These are phyloP conservation scores for Cosmopolites sordidus DNA, from an alignment of 2,888 invertebrate genomes.

Conservation along the genomic window DNA sequence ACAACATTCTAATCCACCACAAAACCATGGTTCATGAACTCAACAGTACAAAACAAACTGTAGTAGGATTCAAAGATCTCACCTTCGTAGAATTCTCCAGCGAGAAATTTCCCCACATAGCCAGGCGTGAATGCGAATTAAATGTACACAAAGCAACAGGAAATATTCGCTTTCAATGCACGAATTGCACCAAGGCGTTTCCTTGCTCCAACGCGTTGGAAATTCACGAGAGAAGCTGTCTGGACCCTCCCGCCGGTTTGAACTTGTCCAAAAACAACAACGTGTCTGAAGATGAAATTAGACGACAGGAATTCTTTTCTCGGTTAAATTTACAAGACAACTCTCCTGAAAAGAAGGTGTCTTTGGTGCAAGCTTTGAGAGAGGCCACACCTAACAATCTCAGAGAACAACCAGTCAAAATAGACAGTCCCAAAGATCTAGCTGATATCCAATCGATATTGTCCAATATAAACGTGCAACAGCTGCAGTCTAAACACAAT, in stretches of 20 bases:
- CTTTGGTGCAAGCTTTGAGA: conserved; percentile 6
- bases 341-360: conserved; percentile 47
- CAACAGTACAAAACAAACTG: conserved; percentile 47
- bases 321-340: conserved; percentile 73
- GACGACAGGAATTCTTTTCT: conserved; percentile 76
- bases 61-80: conserved; percentile 66
- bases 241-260: conserved; percentile 33
- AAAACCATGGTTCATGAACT: conserved; percentile 58
- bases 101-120: conserved; percentile 74
- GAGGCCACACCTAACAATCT: conserved; percentile 34
- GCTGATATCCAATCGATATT: conserved; percentile 84
- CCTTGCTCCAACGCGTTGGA: conserved; percentile 65
- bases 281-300: conserved; percentile 55
- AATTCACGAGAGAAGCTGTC: conserved; percentile 60
- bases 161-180: conserved; percentile 63
- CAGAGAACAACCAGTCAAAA: conserved; percentile 37
- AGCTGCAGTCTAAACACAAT: conserved; percentile 50
- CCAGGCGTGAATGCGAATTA: conserved; percentile 67
- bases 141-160: conserved; percentile 55
- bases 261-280: conserved; percentile 40
- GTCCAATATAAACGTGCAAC: conserved; percentile 69
- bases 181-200: conserved; percentile 67
- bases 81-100: conserved; percentile 77
- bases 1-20: conserved; percentile 68
- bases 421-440: conserved; percentile 66